phyloP scores from a whole-genome alignment of 2,113 vertebrate genomes.

The Mionectes macconnelli region DNA sequence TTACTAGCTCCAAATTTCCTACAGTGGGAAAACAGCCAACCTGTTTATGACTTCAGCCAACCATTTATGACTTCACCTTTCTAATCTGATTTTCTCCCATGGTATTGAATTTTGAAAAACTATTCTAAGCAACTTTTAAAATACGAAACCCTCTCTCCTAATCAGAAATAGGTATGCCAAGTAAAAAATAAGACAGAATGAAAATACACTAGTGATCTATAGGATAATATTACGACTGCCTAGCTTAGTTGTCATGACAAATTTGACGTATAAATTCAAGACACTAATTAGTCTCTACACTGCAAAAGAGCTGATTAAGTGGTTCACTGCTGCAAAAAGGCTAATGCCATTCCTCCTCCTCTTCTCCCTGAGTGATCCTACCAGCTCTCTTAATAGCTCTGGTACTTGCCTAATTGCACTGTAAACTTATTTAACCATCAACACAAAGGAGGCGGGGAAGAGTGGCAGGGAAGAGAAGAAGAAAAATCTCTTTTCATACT shows the following conservation, averaged over 20 bases:
- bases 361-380: background rate
- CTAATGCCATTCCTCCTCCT: background rate
- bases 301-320: background rate
- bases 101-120: background rate
- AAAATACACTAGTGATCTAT: background rate
- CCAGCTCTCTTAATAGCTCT: background rate
- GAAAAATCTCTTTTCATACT: background rate
- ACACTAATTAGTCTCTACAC: background rate
- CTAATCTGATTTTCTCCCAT: background rate
- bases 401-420: background rate
- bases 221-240: background rate
- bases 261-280: background rate
- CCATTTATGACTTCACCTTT: background rate
- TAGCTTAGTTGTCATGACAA: background rate
- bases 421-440: background rate
- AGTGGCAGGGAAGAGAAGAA: background rate
- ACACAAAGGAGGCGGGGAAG: rapidly evolving
- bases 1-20: background rate
- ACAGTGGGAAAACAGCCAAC: background rate
- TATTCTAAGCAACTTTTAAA: background rate
- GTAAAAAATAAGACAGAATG: background rate
- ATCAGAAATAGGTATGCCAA: background rate
- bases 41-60: no score
- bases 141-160: background rate
- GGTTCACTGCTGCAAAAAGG: background rate